Conservation (phyloP, 2,797 vertebrate species). For the Etheostoma perlongum region DNA sequence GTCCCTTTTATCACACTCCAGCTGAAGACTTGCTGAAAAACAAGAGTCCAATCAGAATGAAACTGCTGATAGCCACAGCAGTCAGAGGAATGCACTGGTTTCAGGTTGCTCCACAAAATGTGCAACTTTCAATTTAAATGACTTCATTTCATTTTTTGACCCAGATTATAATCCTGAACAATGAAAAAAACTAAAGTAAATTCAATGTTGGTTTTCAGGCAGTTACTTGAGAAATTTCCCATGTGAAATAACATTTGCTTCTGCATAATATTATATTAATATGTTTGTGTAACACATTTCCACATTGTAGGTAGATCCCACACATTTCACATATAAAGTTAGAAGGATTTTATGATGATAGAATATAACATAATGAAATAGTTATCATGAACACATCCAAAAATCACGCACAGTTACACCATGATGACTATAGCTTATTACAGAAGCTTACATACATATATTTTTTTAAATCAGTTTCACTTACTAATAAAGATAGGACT, state of each 20-base stretch:
- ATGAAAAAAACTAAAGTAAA: background rate
- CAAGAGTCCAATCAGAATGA: background rate
- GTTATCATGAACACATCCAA: background rate
- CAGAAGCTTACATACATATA: too few relatives aligned
- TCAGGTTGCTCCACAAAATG: background rate
- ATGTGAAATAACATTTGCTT: background rate
- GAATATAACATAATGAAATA: background rate
- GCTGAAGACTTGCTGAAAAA: slow-evolving; percentile 73
- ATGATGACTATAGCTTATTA: too few relatives aligned
- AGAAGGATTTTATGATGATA: background rate
- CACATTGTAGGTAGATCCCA: background rate
- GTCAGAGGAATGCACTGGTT: background rate
- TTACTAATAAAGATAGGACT: too few relatives aligned
- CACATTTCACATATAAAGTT: background rate
- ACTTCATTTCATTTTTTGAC: background rate
- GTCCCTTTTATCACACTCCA: slow-evolving; percentile 66
- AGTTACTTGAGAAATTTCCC: too few relatives aligned
- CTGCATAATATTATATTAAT: background rate
- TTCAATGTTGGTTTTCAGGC: background rate
- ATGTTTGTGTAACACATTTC: background rate
- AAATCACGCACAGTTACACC: background rate
- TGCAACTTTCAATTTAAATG: background rate
- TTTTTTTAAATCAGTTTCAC: too few relatives aligned
- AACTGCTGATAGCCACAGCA: background rate
- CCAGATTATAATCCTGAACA: too few relatives aligned